Percentiles rank a stretch among this genome's conserved stretches.
phyloP scores from a whole-genome alignment of 2,888 invertebrate species.

The Tiliacea aurago region DNA sequence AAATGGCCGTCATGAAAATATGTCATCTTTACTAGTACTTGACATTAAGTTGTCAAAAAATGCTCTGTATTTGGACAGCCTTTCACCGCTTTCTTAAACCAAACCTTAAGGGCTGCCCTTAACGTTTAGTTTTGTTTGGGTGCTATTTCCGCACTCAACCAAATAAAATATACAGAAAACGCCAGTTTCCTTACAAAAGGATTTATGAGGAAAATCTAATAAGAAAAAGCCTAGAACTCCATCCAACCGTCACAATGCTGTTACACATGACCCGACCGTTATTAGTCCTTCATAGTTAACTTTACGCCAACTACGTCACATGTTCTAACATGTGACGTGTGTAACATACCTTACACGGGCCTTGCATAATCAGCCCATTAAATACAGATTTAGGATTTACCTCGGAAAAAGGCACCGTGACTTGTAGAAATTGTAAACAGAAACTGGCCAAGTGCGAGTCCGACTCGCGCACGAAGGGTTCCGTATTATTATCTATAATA shows the following conservation, averaged over 20 bases:
- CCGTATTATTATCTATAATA: too few species aligned
- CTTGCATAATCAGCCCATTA: slow-evolving; percentile 50
- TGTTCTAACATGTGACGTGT: slow-evolving; percentile 22
- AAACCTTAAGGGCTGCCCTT: too few species aligned
- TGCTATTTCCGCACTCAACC: background rate
- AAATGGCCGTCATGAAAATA: too few species aligned
- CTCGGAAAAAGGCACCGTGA: slow-evolving; percentile 14
- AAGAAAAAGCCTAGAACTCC: background rate
- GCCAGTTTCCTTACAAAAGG: background rate
- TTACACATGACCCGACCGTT: slow-evolving; percentile 14
- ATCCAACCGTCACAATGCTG: slow-evolving; percentile 13
- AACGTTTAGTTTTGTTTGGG: too few species aligned
- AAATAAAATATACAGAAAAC: background rate
- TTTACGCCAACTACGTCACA: slow-evolving; percentile 13
- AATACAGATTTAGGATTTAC: slow-evolving; percentile 40
- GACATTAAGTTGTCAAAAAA: too few species aligned
- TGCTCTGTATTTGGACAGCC: too few species aligned
- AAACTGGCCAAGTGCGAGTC: too few species aligned
- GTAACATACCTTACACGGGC: slow-evolving; percentile 6
- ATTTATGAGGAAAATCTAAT: too few species aligned
- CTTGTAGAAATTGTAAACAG: background rate
- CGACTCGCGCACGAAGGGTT: too few species aligned
- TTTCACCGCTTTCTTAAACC: too few species aligned
- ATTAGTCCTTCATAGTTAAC: slow-evolving; percentile 10
- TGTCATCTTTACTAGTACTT: too few species aligned